A percentile compares a stretch with the other conserved stretches of the same genome.
These are phyloP conservation scores for Leptopilina myrica DNA, from an alignment of 2,888 invertebrate species.

Conservation along the genomic window DNA sequence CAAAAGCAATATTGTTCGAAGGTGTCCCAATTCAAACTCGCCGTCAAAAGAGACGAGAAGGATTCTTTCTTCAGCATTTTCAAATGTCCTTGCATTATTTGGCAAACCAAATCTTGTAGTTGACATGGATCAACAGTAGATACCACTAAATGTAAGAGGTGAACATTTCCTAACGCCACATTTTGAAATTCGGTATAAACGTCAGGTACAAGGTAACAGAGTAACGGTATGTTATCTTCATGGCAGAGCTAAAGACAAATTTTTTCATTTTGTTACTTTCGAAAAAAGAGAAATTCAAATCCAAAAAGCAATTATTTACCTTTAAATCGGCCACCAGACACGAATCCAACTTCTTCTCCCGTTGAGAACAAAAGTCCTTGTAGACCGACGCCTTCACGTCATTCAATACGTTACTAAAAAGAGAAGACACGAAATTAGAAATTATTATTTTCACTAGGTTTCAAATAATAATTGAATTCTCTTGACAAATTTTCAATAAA, in stretches of 20 bases:
- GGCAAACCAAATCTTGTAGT: conserved; percentile 93
- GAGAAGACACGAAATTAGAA: conserved; percentile 46
- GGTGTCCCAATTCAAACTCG: conserved; percentile 96
- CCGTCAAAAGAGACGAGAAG: conserved; percentile 85
- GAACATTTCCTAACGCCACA: conserved; percentile 91
- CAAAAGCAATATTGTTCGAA: conserved; percentile 98
- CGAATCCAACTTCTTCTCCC: conserved; percentile 86
- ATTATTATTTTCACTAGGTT: no score
- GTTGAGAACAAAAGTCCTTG: conserved; percentile 90
- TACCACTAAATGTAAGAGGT: conserved; percentile 92
- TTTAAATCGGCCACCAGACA: conserved; percentile 90
- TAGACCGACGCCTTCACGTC: conserved; percentile 91
- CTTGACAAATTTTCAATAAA: no score
- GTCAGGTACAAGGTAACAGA: conserved; percentile 95
- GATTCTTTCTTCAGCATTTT: conserved; percentile 90
- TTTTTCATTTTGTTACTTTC: not conserved
- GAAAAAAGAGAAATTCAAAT: not conserved
- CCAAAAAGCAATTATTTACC: conserved; percentile 70
- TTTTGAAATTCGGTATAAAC: conserved; percentile 93
- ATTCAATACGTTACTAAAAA: conserved; percentile 77
- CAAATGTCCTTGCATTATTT: conserved; percentile 92
- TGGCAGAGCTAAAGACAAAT: conserved; percentile 83
- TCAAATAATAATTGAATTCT: no score
- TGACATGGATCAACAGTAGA: conserved; percentile 93
- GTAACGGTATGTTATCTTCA: conserved; percentile 90